phyloP scores from a whole-genome alignment of 2,797 vertebrate genomes.

The Enteromius mattozi region DNA sequence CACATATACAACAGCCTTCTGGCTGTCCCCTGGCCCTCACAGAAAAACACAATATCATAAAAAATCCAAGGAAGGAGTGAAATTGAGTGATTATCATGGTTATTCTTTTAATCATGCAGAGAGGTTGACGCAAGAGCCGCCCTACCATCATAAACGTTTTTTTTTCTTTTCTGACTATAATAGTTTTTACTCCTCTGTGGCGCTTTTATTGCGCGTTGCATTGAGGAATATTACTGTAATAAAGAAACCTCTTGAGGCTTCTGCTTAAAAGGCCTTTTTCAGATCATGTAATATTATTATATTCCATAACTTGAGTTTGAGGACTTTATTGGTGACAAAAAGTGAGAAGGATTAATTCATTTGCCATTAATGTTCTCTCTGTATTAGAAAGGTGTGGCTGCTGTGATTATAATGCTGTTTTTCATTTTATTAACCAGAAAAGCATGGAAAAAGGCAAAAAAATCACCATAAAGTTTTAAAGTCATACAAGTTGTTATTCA shows the following conservation, averaged over 20 bases:
- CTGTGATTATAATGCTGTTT: neutral
- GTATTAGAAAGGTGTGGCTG: conserved; percentile 54
- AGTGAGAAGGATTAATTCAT: conserved; percentile 54
- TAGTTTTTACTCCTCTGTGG: conserved; percentile 62
- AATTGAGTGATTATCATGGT: conserved; percentile 60
- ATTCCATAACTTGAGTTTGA: conserved; percentile 51
- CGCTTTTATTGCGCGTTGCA: conserved; percentile 64
- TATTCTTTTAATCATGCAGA: conserved; percentile 70
- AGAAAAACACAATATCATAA: conserved; percentile 58
- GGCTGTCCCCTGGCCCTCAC: conserved; percentile 50
- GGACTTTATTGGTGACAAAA: conserved; percentile 66
- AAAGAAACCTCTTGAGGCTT: conserved; percentile 63
- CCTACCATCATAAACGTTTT: conserved; percentile 64
- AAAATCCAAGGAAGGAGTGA: conserved; percentile 56
- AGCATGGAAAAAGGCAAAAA: neutral
- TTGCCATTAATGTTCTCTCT: conserved; percentile 60
- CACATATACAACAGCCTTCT: conserved; percentile 48
- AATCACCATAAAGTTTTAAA: neutral
- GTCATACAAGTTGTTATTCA: neutral
- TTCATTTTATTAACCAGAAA: neutral
- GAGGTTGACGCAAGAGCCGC: conserved; percentile 65
- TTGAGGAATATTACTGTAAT: conserved; percentile 69
- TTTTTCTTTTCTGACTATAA: conserved; percentile 34
- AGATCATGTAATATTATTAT: conserved; percentile 55
- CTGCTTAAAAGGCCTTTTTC: conserved; percentile 56